Conservation (phyloP, 2,113 vertebrate species). For the Colinus virginianus region DNA sequence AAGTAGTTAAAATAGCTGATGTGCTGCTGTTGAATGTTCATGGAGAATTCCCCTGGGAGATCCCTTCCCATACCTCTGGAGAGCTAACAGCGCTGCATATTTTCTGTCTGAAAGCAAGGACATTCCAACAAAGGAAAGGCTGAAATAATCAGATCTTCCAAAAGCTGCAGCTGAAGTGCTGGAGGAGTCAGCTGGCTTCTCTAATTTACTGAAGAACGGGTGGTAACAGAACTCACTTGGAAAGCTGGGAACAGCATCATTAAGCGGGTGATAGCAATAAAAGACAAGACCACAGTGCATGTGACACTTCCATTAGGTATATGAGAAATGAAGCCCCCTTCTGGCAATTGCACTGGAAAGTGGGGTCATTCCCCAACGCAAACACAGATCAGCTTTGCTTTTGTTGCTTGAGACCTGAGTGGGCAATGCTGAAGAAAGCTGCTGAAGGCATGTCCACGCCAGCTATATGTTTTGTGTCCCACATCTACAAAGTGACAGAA, state of each 20-base stretch:
- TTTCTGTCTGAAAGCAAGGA: neutral
- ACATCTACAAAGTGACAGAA: neutral
- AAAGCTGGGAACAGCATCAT: neutral
- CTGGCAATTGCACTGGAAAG: neutral
- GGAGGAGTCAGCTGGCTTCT: neutral
- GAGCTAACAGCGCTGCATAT: neutral
- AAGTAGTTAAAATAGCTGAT: constrained; percentile 11
- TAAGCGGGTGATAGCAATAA: neutral
- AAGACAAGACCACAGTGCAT: neutral
- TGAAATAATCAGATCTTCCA: constrained; percentile 4
- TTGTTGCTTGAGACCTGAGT: neutral
- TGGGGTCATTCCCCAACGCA: neutral
- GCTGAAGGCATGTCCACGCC: neutral
- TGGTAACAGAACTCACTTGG: neutral
- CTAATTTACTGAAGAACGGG: neutral
- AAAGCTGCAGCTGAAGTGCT: neutral
- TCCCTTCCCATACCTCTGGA: neutral
- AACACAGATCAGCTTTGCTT: neutral
- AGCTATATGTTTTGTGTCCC: neutral
- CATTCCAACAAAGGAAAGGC: neutral
- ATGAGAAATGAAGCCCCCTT: neutral
- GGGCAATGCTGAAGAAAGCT: neutral
- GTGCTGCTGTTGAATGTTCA: constrained; percentile 4
- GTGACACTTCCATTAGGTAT: rapidly evolving
- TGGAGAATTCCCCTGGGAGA: constrained; percentile 3